These are phyloP conservation scores for Ramazzottius varieornatus DNA, from an alignment of 2,888 invertebrate genomes.

Conservation along the genomic window DNA sequence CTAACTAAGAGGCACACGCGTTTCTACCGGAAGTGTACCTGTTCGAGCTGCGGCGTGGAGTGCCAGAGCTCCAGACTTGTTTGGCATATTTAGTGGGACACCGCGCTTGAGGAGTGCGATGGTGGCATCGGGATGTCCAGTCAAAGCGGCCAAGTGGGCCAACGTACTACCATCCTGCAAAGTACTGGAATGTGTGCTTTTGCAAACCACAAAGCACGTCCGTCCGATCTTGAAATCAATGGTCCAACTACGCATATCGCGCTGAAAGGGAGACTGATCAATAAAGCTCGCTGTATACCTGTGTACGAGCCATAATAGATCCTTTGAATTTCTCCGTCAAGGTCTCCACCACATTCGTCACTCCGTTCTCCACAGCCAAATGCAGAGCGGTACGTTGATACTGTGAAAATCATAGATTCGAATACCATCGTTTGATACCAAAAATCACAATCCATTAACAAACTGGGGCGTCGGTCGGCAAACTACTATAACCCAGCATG, in stretches of 20 bases:
- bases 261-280: background rate
- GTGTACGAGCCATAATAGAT: slow-evolving; percentile 77
- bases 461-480: too few relatives aligned
- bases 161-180: slow-evolving; percentile 65
- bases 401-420: too few relatives aligned
- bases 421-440: too few relatives aligned
- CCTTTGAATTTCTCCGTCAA: slow-evolving; percentile 92
- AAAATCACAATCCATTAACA: too few relatives aligned
- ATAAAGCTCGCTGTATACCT: slow-evolving; percentile 20
- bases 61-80: slow-evolving; percentile 34
- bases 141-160: slow-evolving; percentile 90
- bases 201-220: background rate
- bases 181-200: background rate
- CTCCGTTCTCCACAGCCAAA: slow-evolving; percentile 85
- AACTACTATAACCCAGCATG: too few relatives aligned
- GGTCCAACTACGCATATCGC: background rate
- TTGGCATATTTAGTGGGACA: slow-evolving; percentile 95
- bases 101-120: slow-evolving; percentile 95
- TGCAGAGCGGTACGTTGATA: slow-evolving; percentile 84
- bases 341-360: slow-evolving; percentile 76
- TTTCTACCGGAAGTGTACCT: background rate
- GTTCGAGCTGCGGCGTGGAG: background rate
- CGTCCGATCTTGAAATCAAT: background rate
- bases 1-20: background rate
- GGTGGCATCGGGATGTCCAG: slow-evolving; percentile 91